phyloP scores from a whole-genome alignment of 2,888 invertebrate genomes.

The Leptinotarsa juncta region DNA sequence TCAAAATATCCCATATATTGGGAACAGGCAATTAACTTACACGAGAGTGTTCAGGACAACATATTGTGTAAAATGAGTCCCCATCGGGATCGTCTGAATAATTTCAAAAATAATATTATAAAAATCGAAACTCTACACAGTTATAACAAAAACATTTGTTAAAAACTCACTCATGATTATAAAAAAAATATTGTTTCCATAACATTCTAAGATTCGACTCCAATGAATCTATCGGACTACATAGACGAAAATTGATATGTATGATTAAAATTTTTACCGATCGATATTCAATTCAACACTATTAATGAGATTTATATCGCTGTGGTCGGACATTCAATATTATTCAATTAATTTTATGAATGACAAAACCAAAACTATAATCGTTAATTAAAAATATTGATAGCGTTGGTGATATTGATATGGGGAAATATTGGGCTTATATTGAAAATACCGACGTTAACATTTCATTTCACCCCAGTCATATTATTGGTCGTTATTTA shows the following conservation, averaged over 20 bases:
- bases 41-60: no score
- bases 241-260: no score
- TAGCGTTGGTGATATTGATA: not conserved
- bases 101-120: not conserved
- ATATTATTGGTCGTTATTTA: not conserved
- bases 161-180: no score
- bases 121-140: no score
- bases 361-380: conserved; percentile 12
- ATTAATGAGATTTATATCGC: not conserved
- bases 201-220: no score
- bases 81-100: not conserved
- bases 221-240: no score
- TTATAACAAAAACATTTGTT: no score
- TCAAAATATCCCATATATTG: no score
- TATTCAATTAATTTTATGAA: conserved; percentile 16
- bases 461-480: not conserved
- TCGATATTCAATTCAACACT: conserved; percentile 10
- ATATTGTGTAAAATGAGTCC: no score
- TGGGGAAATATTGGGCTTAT: not conserved
- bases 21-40: no score
- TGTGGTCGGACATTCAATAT: conserved; percentile 10
- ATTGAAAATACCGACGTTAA: not conserved
- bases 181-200: no score
- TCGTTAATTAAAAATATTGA: conserved; percentile 11
- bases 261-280: not conserved